Base-by-base conservation (phyloP, 2,113 vertebrate genomes). In the Percopsis transmontana region DNA sequence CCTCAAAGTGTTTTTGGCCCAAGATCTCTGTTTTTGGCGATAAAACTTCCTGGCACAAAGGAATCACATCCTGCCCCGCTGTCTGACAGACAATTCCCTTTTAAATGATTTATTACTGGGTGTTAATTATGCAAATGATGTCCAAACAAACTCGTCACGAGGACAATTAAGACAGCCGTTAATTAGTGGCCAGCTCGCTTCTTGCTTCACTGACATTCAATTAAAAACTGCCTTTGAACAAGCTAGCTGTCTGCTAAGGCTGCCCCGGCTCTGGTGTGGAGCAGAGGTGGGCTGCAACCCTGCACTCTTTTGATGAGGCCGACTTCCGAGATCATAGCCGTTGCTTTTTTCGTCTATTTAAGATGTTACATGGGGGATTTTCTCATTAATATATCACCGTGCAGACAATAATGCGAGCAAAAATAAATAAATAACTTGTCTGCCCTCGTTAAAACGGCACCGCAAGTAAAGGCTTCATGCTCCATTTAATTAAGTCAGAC, bases 121-220 rank as follows among this genome's bases (percentile, higher is more conserved):
- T 97, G 94, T 96, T 98, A 97, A 98, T 98, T 98, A 98, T 98
- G 96, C 95, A 98, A 97, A 98, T 98, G 94, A 97, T 95, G 95
- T 94, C 95, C 95, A 97, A 97, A 97, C 96, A 98, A 97, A 98
- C 97, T 97, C 95, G 95, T 97, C 96, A 97, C 93, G 95, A 96
- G 96, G 95, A 97, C 96, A 98, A 98, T 98, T 97, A 99, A 97
- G 95, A 95, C 96, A 97, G 94, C 94, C 95, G 96, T 97, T 98
- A 98, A 98, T 99, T 99, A 97, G 94, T 94, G 89, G 87, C 90
- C 88, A 74, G 77, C 84, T 90, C 86, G 83, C 95, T 97, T 96
- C 96, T 95, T 97, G 96, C 95, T 96, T 97, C 96, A 95, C 92
- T 98, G 95, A 96, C 95, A 96, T 98, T 97, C 95, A 97, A 96